phyloP scores from a whole-genome alignment of 2,113 vertebrate species.

The Cyphomyrus discorhynchus region DNA sequence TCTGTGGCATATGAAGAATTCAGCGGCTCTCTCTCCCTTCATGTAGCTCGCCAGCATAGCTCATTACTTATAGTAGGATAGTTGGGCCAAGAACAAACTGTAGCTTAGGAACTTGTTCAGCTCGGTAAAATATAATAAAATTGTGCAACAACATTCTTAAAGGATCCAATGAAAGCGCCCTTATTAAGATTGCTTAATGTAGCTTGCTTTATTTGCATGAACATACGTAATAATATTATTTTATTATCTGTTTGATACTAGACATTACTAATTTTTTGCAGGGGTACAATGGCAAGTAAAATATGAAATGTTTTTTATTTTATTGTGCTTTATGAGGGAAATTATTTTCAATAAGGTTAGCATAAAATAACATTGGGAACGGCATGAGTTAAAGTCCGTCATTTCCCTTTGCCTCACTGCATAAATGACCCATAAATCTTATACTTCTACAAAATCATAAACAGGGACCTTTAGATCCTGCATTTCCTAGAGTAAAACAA shows the following conservation, averaged over 20 bases:
- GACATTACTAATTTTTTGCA: background rate
- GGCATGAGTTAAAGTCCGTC: background rate
- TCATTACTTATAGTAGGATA: background rate
- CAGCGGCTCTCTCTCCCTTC: background rate
- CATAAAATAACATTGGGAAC: background rate
- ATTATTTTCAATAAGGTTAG: background rate
- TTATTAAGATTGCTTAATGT: background rate
- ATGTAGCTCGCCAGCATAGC: background rate
- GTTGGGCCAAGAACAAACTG: conserved; percentile 1
- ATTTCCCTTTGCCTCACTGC: background rate
- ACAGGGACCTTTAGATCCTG: background rate
- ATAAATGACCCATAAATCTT: background rate
- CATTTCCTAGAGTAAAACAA: background rate
- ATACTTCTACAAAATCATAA: background rate
- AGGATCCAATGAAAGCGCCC: background rate
- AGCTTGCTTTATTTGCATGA: background rate
- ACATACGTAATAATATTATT: background rate
- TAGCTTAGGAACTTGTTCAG: background rate
- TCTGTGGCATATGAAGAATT: background rate
- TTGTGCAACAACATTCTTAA: background rate
- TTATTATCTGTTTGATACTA: background rate
- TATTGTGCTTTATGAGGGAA: background rate
- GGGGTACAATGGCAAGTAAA: background rate
- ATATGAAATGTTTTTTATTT: background rate
- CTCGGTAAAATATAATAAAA: background rate